phyloP scores from a whole-genome alignment of 2,797 vertebrate genomes.

The Lagodon rhomboides region DNA sequence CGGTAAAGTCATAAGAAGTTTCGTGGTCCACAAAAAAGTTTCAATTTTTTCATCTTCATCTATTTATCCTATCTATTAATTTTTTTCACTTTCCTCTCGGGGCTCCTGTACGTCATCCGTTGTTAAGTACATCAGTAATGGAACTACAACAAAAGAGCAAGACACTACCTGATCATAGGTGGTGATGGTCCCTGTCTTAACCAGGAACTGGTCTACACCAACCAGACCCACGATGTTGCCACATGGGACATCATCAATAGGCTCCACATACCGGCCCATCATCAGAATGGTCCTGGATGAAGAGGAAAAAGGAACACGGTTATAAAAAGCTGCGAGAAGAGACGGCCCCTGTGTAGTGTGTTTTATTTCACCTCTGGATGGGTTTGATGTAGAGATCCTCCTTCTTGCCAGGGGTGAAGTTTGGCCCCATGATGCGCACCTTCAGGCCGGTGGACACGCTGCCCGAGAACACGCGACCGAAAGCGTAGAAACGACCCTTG shows the following conservation, averaged over 20 bases:
- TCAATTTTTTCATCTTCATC: too few species aligned
- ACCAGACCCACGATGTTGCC: conserved; percentile 96
- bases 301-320: too few species aligned
- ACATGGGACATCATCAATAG: conserved; percentile 96
- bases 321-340: neutral
- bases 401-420: conserved; percentile 95
- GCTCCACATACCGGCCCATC: conserved; percentile 96
- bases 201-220: conserved; percentile 94
- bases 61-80: too few species aligned
- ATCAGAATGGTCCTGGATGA: conserved; percentile 92
- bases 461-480: conserved; percentile 96
- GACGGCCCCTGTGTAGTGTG: neutral
- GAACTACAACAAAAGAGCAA: conserved; percentile 4
- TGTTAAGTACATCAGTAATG: neutral
- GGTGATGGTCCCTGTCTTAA: conserved; percentile 97
- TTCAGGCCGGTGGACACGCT: conserved; percentile 94
- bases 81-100: too few species aligned
- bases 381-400: conserved; percentile 96
- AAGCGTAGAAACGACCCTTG: conserved; percentile 97
- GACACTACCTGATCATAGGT: conserved; percentile 87
- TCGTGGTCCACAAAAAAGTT: too few species aligned
- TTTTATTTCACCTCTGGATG: conserved; percentile 91
- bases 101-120: neutral
- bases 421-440: conserved; percentile 98
- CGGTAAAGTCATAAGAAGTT: too few species aligned